These are phyloP conservation scores for Thysanoteuthis rhombus DNA, from an alignment of 2,888 invertebrate species.

Conservation along the genomic window DNA sequence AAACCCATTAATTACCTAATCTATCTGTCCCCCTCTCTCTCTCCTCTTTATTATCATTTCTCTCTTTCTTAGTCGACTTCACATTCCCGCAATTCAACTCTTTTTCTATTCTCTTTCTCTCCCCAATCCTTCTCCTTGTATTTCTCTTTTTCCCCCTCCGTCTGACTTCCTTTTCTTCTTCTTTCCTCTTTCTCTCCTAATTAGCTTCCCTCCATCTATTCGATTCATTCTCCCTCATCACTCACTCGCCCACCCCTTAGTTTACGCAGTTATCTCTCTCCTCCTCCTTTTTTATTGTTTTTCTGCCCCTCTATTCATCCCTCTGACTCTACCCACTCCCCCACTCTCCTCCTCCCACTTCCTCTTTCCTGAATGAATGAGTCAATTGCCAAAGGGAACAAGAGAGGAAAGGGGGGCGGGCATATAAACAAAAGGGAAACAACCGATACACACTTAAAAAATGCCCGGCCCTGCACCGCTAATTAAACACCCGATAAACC, in stretches of 20 bases:
- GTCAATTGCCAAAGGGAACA: conserved; percentile 31
- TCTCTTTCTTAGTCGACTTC: too few species aligned
- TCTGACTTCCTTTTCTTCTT: too few species aligned
- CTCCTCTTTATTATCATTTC: not conserved
- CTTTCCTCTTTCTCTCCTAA: not conserved
- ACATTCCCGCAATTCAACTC: too few species aligned
- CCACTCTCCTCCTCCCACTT: not conserved
- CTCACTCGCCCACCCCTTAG: not conserved
- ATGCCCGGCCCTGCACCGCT: not conserved
- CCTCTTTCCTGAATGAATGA: not conserved
- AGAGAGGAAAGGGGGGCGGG: not conserved
- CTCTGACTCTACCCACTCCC: not conserved
- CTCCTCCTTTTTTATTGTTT: not conserved
- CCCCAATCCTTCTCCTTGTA: not conserved
- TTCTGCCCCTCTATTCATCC: not conserved
- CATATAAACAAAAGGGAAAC: conserved; percentile 29
- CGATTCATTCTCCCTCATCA: not conserved
- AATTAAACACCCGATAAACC: not conserved
- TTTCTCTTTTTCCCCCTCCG: not conserved
- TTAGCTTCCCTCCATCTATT: not conserved
- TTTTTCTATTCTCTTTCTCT: not conserved
- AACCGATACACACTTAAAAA: not conserved
- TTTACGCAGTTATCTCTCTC: not conserved
- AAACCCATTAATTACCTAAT: too few species aligned
- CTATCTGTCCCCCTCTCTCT: not conserved